A percentile compares a stretch with the other conserved stretches of the same genome.
Conservation (phyloP, 2,888 invertebrate species). For the Cacoxenus indagator region DNA sequence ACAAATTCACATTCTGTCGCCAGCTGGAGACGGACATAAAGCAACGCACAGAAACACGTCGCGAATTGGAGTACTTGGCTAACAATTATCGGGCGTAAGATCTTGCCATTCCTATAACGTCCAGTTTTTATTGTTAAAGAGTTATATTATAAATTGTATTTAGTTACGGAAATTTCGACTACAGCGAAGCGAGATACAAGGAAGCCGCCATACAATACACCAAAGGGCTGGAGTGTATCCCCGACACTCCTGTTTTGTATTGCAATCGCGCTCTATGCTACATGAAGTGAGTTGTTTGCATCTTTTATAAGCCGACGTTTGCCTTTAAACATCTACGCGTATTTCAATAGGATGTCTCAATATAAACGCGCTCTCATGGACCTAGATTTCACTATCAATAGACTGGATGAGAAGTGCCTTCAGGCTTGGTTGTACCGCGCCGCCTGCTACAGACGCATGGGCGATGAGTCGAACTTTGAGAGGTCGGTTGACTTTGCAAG, state of each 20-base stretch:
- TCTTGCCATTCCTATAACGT: no score
- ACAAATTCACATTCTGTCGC: slow-evolving; percentile 40
- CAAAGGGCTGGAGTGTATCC: slow-evolving; percentile 37
- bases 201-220: slow-evolving; percentile 37
- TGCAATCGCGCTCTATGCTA: slow-evolving; percentile 46
- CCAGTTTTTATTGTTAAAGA: no score
- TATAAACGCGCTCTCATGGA: slow-evolving; percentile 38
- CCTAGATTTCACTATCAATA: slow-evolving; percentile 37
- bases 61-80: slow-evolving; percentile 36
- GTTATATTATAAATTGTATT: no score
- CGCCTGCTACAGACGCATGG: slow-evolving; percentile 34
- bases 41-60: slow-evolving; percentile 17
- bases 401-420: slow-evolving; percentile 36
- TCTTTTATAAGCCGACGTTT: not conserved
- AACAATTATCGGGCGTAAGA: slow-evolving; percentile 30
- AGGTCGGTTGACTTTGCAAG: not conserved
- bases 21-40: slow-evolving; percentile 31
- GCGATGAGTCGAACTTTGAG: slow-evolving; percentile 39
- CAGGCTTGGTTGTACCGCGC: slow-evolving; percentile 50
- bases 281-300: slow-evolving; percentile 36
- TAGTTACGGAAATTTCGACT: slow-evolving; percentile 42
- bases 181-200: slow-evolving; percentile 31
- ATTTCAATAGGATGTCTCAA: not conserved
- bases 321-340: no score
- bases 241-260: slow-evolving; percentile 47